Evolutionary conservation across 2,888 invertebrate genomes (phyloP).

Genomic region (Clostera curtula): DNA sequence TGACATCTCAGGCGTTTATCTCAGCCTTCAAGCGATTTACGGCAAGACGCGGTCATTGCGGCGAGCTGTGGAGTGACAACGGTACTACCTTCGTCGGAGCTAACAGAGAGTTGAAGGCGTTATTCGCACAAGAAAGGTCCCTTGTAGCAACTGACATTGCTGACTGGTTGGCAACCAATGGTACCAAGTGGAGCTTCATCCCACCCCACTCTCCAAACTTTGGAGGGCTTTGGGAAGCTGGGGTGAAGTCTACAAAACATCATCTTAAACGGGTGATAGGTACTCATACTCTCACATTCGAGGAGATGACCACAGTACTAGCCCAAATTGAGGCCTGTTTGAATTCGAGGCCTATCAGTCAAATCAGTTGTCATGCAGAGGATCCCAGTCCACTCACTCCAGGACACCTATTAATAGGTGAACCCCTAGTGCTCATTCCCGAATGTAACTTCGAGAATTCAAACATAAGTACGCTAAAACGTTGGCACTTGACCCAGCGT

Average conservation of each 20-base stretch:
- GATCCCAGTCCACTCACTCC: constrained; percentile 11
- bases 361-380: constrained; percentile 3
- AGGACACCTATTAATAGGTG: constrained; percentile 13
- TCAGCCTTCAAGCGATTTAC: constrained; percentile 19
- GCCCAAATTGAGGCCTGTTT: constrained; percentile 13
- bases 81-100: constrained; percentile 19
- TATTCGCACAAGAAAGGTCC: not conserved
- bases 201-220: constrained; percentile 16
- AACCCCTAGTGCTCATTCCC: constrained; percentile 10
- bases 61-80: constrained; percentile 20
- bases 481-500: constrained; percentile 11
- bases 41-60: constrained; percentile 13
- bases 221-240: too few relatives aligned
- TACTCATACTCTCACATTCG: constrained; percentile 10
- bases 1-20: constrained; percentile 23
- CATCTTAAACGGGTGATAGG: constrained; percentile 6
- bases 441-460: constrained; percentile 7
- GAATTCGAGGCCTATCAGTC: constrained; percentile 11
- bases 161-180: constrained; percentile 1
- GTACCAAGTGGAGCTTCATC: constrained; percentile 12
- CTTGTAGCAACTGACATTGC: not conserved
- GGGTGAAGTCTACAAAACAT: too few relatives aligned
- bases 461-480: constrained; percentile 4
- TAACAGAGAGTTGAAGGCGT: constrained; percentile 1
- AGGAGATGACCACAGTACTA: constrained; percentile 12